Base-by-base conservation (phyloP, 2,113 vertebrate species). In the Prionailurus bengalensis region DNA sequence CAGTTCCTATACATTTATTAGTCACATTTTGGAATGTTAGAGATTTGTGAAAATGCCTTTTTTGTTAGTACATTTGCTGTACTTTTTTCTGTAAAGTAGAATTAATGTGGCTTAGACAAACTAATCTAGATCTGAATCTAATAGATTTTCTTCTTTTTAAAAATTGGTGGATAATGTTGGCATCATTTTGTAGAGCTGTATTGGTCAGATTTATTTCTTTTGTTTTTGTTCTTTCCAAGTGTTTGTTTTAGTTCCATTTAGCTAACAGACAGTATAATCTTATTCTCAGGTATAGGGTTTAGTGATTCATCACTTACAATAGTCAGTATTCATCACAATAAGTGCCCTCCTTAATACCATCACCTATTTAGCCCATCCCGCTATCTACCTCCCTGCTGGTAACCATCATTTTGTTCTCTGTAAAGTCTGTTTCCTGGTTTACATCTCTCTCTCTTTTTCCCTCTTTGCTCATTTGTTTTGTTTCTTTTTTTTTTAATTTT, bases 1-100 rank as follows among this genome's bases (percentile, higher is more conserved):
- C 19, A 76, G 29, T 53, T 73, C 87, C 45, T 87, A 14, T 79
- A 79, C 6, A 25, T 27, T 63, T 66, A 36, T 90, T 61, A 80
- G 14, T 96, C 16, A 94, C 51, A 86, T 73, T 95, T 92, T 85
- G 79, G 16, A 91, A 53, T 93, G 89, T 71, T 87, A 73, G 42
- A 78, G 91, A 86, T 84, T 7, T 33, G 45, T 80, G n/a, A 55
- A 94, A 65, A 79, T 36, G 15, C 21, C 76, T 84, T 79, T 63
- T 79, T 39, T 76, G 7, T 92, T 95, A 78, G 42, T 1, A 17
- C 39, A 51, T 94, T 74, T 82, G 6, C 31, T 21, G 12, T 45
- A 8, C 81, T 55, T 84, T 51, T 36, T 15, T 1, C 31, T 53
- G 1, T 78, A 63, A 12, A 83, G 17, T 58, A 66, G 66, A 97